phyloP scores from a whole-genome alignment of 2,888 invertebrate species.

The Napeogenes inachia region DNA sequence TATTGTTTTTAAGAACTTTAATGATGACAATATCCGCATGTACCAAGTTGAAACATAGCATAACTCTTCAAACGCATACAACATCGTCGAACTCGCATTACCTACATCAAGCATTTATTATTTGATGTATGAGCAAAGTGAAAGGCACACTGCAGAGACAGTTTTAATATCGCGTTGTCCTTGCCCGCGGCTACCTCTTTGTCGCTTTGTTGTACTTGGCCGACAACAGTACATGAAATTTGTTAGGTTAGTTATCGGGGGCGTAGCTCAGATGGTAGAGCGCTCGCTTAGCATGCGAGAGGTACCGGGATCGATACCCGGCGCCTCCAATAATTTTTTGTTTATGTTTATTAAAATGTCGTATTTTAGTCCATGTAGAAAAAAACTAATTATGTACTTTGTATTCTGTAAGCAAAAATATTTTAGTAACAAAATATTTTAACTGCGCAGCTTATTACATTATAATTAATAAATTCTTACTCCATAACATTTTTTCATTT shows the following conservation, averaged over 20 bases:
- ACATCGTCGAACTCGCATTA: not conserved
- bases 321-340: slow-evolving; percentile 62
- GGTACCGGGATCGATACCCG: slow-evolving; percentile 78
- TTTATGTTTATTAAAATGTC: not conserved
- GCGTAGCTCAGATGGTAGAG: slow-evolving; percentile 78
- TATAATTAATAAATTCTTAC: no score
- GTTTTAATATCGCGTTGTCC: not conserved
- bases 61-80: not conserved
- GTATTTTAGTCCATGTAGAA: no score
- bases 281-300: slow-evolving; percentile 78
- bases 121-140: not conserved
- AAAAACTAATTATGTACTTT: no score
- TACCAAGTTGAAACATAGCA: not conserved
- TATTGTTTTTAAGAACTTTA: no score
- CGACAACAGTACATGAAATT: not conserved
- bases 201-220: not conserved
- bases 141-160: slow-evolving; percentile 1
- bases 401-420: no score
- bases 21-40: no score
- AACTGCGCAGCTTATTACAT: no score
- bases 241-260: slow-evolving; percentile 41
- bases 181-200: not conserved
- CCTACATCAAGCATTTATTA: not conserved
- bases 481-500: no score
- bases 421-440: no score